phyloP scores from a whole-genome alignment of 2,888 invertebrate species.

The Frankliniella fusca region DNA sequence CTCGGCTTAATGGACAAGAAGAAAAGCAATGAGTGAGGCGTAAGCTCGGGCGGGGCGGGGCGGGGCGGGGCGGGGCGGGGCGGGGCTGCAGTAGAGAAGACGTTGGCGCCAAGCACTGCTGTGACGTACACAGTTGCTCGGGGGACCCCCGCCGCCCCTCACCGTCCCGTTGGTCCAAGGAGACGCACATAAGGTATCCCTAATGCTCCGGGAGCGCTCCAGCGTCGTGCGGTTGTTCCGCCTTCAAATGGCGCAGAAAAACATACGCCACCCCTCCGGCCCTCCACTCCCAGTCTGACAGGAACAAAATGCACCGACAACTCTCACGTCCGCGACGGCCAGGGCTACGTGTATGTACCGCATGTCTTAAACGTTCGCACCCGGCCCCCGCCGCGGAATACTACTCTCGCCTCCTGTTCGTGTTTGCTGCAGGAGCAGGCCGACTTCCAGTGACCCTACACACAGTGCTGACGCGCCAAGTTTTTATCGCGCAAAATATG shows the following conservation, averaged over 20 bases:
- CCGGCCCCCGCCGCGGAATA: too few species aligned
- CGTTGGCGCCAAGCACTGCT: too few species aligned
- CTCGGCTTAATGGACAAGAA: constrained; percentile 20
- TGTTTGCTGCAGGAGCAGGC: too few species aligned
- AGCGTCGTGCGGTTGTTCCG: neutral
- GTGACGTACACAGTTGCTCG: too few species aligned
- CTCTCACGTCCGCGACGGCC: neutral
- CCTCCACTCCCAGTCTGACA: neutral
- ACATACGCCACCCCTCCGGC: neutral
- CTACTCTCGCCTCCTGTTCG: too few species aligned
- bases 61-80: neutral
- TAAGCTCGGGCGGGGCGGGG: neutral
- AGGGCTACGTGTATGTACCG: too few species aligned
- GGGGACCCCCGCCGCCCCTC: too few species aligned
- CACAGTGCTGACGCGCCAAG: too few species aligned
- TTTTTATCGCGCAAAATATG: too few species aligned
- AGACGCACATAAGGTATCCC: neutral
- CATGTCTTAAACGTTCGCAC: too few species aligned
- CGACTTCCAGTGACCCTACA: too few species aligned
- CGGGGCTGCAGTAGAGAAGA: neutral
- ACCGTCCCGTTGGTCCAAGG: too few species aligned
- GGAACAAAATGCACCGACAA: neutral
- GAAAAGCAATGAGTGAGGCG: constrained; percentile 24
- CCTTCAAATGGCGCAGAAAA: constrained; percentile 1
- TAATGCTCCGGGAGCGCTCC: neutral